A percentile compares a stretch with the other conserved stretches of the same genome.
Evolutionary conservation across 2,797 vertebrate genomes (phyloP).

Genomic region (Enteromius mattozi): DNA sequence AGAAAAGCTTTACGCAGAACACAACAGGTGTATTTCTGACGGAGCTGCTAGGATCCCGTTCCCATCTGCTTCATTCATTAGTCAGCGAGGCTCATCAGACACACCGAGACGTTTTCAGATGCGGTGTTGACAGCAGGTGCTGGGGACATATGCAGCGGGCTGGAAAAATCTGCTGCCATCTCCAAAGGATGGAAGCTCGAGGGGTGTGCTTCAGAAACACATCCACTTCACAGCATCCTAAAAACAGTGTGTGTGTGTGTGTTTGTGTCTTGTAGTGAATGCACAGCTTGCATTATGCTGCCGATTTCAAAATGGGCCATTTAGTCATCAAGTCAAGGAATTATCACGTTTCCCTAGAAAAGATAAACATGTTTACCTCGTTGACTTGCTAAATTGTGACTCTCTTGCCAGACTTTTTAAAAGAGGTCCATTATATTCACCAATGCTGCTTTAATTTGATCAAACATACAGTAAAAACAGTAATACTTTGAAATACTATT

Average conservation of each 20-base stretch:
- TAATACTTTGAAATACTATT: background rate
- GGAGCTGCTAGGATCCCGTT: slow-evolving; percentile 22
- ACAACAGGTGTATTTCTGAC: slow-evolving; percentile 43
- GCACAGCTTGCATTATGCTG: background rate
- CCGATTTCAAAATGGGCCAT: background rate
- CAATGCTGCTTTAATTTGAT: background rate
- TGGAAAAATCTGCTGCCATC: slow-evolving; percentile 28
- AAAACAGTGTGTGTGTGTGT: background rate
- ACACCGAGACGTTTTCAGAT: slow-evolving; percentile 16
- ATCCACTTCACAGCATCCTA: slow-evolving; percentile 10
- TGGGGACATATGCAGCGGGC: slow-evolving; percentile 33
- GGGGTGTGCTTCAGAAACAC: slow-evolving; percentile 1
- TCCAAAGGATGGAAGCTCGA: slow-evolving; percentile 2
- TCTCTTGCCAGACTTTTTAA: background rate
- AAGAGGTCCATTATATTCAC: background rate
- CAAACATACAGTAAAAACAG: background rate
- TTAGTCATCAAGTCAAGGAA: background rate
- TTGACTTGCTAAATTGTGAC: background rate
- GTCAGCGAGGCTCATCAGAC: slow-evolving; percentile 20
- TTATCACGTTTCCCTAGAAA: background rate
- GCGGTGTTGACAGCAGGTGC: slow-evolving; percentile 42
- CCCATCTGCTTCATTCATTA: slow-evolving; percentile 44
- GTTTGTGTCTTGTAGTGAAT: background rate
- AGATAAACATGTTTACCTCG: background rate
- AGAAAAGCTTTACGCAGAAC: background rate